These are phyloP conservation scores for Popillia japonica DNA, from an alignment of 1,140 invertebrate species.

Conservation along the genomic window DNA sequence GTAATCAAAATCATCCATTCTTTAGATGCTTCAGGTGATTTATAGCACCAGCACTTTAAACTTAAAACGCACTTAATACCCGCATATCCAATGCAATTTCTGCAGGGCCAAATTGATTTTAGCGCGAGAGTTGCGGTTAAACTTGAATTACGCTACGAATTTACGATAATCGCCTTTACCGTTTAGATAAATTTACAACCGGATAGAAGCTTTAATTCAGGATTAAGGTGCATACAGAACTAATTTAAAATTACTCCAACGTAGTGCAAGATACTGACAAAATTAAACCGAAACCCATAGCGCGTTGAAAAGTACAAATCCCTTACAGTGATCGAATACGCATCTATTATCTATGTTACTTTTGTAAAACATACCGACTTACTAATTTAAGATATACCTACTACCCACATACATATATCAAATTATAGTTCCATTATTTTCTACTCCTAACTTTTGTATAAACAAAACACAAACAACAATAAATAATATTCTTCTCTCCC, in stretches of 20 bases:
- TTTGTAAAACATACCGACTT: too few species aligned
- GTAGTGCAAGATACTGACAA: neutral
- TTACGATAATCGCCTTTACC: conserved; percentile 3
- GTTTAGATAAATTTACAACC: conserved; percentile 11
- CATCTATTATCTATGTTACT: too few species aligned
- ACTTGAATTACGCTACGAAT: neutral
- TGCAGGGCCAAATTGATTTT: neutral
- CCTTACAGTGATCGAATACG: too few species aligned
- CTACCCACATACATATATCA: too few species aligned
- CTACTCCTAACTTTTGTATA: too few species aligned
- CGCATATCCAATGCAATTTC: conserved; percentile 1
- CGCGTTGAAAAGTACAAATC: too few species aligned
- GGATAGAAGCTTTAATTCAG: conserved; percentile 3
- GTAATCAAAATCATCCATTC: too few species aligned
- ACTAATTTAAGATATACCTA: too few species aligned
- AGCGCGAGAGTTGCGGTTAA: neutral
- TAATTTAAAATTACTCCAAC: neutral
- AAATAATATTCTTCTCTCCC: neutral
- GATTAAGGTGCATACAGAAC: conserved; percentile 3
- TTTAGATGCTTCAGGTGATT: too few species aligned
- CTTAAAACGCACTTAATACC: neutral
- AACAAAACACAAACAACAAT: neutral
- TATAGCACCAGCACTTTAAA: too few species aligned
- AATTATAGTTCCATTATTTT: too few species aligned
- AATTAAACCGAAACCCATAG: too few species aligned